phyloP scores from a whole-genome alignment of 2,797 vertebrate species.

The Prunella strophiata region DNA sequence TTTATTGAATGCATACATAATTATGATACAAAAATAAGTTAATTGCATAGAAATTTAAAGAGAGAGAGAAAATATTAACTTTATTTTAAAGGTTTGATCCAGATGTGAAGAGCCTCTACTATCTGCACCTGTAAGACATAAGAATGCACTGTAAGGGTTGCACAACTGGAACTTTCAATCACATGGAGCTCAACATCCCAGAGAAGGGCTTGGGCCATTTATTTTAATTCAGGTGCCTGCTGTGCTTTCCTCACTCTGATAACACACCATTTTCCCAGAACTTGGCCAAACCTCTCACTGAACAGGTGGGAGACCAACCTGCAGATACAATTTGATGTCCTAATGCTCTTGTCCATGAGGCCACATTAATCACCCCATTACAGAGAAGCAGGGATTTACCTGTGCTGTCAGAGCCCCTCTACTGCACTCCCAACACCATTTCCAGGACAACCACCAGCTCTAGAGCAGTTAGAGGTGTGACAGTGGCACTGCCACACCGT shows the following conservation, averaged over 20 bases:
- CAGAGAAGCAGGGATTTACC: not conserved
- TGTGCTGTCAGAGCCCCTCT: not conserved
- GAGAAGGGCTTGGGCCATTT: not conserved
- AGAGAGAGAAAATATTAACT: not conserved
- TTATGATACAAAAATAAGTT: conserved; percentile 21
- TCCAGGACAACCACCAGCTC: not conserved
- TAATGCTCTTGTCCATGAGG: not conserved
- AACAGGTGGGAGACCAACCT: not conserved
- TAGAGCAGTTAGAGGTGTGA: not conserved
- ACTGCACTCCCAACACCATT: not conserved
- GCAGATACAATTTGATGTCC: not conserved
- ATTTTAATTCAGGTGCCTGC: not conserved
- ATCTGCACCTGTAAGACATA: conserved; percentile 57
- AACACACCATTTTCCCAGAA: not conserved
- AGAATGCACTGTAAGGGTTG: not conserved
- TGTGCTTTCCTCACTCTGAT: not conserved
- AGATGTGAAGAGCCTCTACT: not conserved
- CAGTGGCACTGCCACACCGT: not conserved
- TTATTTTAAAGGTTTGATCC: not conserved
- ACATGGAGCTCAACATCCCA: not conserved
- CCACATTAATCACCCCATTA: not conserved
- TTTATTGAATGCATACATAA: conserved; percentile 10
- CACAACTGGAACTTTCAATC: not conserved
- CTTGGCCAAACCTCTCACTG: not conserved
- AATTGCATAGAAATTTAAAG: not conserved